Evolutionary conservation across 2,797 vertebrate genomes (phyloP).

Genomic region (Poecile montanus): DNA sequence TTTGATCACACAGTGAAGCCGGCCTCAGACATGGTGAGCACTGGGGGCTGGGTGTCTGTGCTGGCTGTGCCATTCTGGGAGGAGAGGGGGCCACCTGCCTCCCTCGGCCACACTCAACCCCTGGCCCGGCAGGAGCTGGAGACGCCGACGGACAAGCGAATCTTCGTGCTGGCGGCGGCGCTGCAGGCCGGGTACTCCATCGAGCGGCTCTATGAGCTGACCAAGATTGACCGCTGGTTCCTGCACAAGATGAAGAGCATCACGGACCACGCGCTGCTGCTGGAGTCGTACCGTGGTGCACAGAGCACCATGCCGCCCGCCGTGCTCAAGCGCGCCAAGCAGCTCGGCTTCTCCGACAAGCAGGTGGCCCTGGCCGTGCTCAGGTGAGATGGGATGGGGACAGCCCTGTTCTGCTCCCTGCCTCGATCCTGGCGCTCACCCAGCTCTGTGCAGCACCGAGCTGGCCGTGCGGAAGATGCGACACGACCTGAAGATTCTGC

Average conservation of each 20-base stretch:
- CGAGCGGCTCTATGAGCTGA: slow-evolving; percentile 90
- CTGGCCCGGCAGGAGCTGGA: slow-evolving; percentile 85
- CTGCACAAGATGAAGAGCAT: slow-evolving; percentile 98
- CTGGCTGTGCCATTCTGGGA: accelerated
- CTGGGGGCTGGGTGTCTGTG: accelerated
- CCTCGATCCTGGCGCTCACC: accelerated
- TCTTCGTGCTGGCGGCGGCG: slow-evolving; percentile 92
- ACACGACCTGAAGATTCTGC: slow-evolving; percentile 88
- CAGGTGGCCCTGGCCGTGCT: slow-evolving; percentile 93
- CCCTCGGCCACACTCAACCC: background rate
- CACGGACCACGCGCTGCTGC: slow-evolving; percentile 81
- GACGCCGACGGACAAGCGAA: slow-evolving; percentile 94
- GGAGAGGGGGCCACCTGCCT: background rate
- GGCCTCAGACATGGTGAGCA: slow-evolving; percentile 82
- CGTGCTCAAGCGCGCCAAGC: slow-evolving; percentile 89
- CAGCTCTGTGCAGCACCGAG: slow-evolving; percentile 84
- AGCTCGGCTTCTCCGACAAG: slow-evolving; percentile 97
- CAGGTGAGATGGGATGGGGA: slow-evolving; percentile 77
- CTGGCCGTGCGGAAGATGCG: slow-evolving; percentile 92
- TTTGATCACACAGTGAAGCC: slow-evolving; percentile 94
- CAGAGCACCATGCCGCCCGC: slow-evolving; percentile 82
- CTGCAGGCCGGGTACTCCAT: slow-evolving; percentile 87
- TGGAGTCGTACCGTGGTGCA: slow-evolving; percentile 84
- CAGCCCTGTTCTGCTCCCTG: accelerated
- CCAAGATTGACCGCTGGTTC: slow-evolving; percentile 97